A percentile compares a stretch with the other conserved stretches of the same genome.
Evolutionary conservation across 2,113 vertebrate genomes (phyloP).

Genomic region (Phyllostomus hastatus): DNA sequence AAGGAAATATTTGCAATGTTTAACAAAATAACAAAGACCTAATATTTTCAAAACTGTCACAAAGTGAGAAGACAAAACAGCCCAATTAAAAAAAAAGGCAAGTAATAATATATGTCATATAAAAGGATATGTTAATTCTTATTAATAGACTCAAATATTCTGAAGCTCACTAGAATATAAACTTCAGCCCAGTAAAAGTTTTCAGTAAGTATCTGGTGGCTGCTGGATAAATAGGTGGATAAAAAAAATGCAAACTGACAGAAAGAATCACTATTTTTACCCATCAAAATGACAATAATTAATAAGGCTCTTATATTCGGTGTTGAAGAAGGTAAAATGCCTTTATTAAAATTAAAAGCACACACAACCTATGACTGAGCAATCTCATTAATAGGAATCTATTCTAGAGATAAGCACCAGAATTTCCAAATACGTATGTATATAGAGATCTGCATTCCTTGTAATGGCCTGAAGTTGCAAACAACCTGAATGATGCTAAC

Average conservation of each 20-base stretch:
- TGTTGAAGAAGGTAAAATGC: slow-evolving; percentile 6
- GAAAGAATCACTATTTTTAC: background rate
- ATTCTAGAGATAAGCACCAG: background rate
- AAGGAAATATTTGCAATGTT: background rate
- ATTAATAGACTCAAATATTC: background rate
- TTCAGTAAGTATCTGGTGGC: background rate
- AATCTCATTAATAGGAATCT: background rate
- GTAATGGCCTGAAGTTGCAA: background rate
- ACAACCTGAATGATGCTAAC: background rate
- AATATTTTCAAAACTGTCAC: background rate
- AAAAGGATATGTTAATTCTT: background rate
- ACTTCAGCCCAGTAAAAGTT: background rate
- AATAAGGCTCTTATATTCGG: background rate
- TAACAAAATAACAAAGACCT: background rate
- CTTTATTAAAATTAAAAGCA: slow-evolving; percentile 31
- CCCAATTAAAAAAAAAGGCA: background rate
- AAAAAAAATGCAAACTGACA: background rate
- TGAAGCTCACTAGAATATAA: background rate
- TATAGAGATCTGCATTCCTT: background rate
- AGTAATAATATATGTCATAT: background rate
- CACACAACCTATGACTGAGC: background rate
- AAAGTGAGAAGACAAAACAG: background rate
- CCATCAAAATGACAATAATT: background rate
- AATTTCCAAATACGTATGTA: background rate
- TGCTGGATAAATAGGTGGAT: background rate